Evolutionary conservation across 1,140 invertebrate genomes (phyloP).

Genomic region (Drosophila subobscura): DNA sequence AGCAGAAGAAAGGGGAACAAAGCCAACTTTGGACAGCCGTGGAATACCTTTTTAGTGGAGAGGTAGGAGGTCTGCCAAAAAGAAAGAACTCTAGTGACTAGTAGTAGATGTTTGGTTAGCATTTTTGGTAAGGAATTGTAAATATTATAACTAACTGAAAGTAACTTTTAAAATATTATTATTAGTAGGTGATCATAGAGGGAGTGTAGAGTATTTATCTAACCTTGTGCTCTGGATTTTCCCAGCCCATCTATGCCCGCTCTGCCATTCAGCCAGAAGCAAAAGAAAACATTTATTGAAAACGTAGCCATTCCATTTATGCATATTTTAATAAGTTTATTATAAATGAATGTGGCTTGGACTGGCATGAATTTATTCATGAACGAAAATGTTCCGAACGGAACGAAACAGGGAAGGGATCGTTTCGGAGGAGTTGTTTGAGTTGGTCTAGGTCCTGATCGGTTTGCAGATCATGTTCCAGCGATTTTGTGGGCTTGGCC

Average conservation of each 20-base stretch:
- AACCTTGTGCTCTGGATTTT: too few relatives aligned
- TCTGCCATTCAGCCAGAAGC: conserved; percentile 7
- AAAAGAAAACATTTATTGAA: conserved; percentile 32
- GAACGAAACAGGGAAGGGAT: conserved; percentile 10
- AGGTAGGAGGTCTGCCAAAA: too few relatives aligned
- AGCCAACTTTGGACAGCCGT: conserved; percentile 18
- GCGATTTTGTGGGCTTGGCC: conserved; percentile 74
- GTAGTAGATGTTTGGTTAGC: too few relatives aligned
- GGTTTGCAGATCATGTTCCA: conserved; percentile 66
- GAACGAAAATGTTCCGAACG: conserved; percentile 26
- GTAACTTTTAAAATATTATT: too few relatives aligned
- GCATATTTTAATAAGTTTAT: conserved; percentile 80
- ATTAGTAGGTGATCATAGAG: too few relatives aligned
- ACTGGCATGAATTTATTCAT: conserved; percentile 71
- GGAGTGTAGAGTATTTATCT: too few relatives aligned
- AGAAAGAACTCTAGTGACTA: too few relatives aligned
- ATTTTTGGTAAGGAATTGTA: too few relatives aligned
- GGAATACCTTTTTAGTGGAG: conserved; percentile 8
- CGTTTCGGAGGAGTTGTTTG: neutral
- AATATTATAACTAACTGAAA: too few relatives aligned
- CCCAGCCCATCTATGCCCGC: neutral
- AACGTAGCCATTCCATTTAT: conserved; percentile 51
- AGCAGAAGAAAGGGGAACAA: conserved; percentile 13
- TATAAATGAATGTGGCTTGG: conserved; percentile 47
- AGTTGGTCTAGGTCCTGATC: conserved; percentile 44